Base-by-base conservation (phyloP, 2,888 invertebrate genomes). In the Andrena praecox region DNA sequence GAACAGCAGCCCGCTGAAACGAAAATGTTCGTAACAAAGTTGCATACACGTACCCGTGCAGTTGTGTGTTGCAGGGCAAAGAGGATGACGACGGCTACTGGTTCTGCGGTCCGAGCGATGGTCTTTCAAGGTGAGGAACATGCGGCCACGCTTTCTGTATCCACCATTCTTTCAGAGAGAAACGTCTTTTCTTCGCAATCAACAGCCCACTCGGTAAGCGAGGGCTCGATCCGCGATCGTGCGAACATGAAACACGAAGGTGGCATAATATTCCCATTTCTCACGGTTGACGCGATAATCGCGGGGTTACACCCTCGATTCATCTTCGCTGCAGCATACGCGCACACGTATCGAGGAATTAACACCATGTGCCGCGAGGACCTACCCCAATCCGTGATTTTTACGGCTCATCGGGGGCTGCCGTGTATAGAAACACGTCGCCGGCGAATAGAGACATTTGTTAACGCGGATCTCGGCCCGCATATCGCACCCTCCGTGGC, bases 391-490 rank as follows among this genome's bases (percentile, higher is more conserved):
- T 87, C 77, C 72, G 80, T 88, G 90, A 90, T 90, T 92, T 91
- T 91, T 90, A 89, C 85, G 85, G 87, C 77, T 87, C 84, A 86
- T 80, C 83, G 89, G 88, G 88, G 87, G 85, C 76, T 76, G 35
- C 71, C 54, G 82, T 69, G 74, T 69, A 80, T 68, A 56, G 85
- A 80, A 77, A 78, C 83, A 82, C 84, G 85, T 84, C 84, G 87
- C 82, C 77, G 70, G 87, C 86, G 91, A 91, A 92, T 92, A 92
- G 91, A 92, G 92, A 92, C 92, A 92, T 93, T 93, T 92, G 92
- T 92, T 91, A 91, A 88, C 90, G 89, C 84, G 85, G 86, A 90
- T 89, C 87, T 87, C 87, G 81, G 87, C 87, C 87, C 90, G 89
- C 88, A 86, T 87, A 87, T 87, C 85, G 84, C 80, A 87, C 89